Percentiles rank a stretch among this genome's conserved stretches.
phyloP scores from a whole-genome alignment of 2,113 vertebrate species.

The Dromaius novaehollandiae region DNA sequence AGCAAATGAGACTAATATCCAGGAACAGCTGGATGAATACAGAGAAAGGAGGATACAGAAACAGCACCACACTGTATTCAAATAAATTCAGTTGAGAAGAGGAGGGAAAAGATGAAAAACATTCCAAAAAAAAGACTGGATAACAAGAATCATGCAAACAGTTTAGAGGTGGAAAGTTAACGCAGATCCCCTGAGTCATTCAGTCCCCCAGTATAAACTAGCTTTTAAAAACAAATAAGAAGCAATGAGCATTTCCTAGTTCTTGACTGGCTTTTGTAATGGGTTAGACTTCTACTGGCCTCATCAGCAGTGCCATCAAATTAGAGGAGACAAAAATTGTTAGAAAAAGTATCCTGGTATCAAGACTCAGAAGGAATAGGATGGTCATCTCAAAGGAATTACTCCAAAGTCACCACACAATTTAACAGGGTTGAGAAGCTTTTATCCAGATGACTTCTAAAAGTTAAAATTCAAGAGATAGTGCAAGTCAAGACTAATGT shows the following conservation, averaged over 20 bases:
- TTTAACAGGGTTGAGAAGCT: neutral
- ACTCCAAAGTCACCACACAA: neutral
- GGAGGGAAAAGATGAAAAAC: neutral
- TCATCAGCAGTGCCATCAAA: neutral
- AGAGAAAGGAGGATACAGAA: neutral
- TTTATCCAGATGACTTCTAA: neutral
- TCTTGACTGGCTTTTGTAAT: neutral
- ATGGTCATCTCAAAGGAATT: neutral
- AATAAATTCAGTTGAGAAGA: neutral
- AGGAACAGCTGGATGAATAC: neutral
- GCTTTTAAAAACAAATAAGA: neutral
- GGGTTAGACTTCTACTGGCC: neutral
- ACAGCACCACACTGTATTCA: neutral
- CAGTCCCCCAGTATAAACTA: neutral
- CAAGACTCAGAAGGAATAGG: neutral
- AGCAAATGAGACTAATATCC: neutral
- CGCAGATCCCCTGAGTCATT: neutral
- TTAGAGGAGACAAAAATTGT: neutral
- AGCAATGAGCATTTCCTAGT: neutral
- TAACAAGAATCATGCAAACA: neutral
- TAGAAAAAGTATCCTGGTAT: neutral
- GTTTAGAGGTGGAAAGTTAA: neutral
- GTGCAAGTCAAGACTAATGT: neutral
- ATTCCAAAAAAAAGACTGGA: neutral
- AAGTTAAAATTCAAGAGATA: neutral